Base-by-base conservation (phyloP, 2,797 vertebrate species). In the Monodelphis domestica region DNA sequence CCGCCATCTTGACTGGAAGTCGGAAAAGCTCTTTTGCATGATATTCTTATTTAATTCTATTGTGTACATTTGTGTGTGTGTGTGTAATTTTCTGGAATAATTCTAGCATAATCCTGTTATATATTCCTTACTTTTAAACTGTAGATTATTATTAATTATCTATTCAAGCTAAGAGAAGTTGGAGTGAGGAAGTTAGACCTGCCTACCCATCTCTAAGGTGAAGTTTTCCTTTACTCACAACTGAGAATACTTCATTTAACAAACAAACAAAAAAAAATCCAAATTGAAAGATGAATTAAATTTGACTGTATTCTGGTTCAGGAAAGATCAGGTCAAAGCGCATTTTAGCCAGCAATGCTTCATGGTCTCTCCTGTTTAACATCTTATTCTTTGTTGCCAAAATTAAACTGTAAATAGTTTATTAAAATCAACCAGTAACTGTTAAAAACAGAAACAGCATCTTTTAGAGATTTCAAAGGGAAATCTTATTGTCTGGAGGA, bases 401-500 rank as follows among this genome's bases (percentile, higher is more conserved):
- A 97, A 95, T 97, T 97, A 96, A 98, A 95, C 63, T 2, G 15
- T 84, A 95, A 93, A 91, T 97, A 97, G 93, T 98, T 98, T 97
- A 92, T 97, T 97, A 96, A 97, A 95, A 91, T 95, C 94, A 97
- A 94, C 91, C 97, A 96, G 89, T 54, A 45, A 96, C 87, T 93
- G 90, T 94, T 96, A 95, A 90, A 97, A 97, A 96, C 87, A 91
- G 88, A 96, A 93, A 97, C 92, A 97, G 96, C 95, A 97, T 97
- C 95, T 97, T 98, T 97, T 98, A 98, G 98, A 96, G 97, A 97
- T 98, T 97, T 95, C 97, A 95, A 97, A 98, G 97, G 98, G 98
- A 98, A 98, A 98, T 98, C 98, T 98, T 97, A 98, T 97, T 98
- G 98, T 98, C 97, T 98, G 97, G 96, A 97, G 97, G 98, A 98